Percentiles rank a stretch among this genome's conserved stretches.
Conservation (phyloP, 2,113 vertebrate genomes). For the Mormyrus iriodes region DNA sequence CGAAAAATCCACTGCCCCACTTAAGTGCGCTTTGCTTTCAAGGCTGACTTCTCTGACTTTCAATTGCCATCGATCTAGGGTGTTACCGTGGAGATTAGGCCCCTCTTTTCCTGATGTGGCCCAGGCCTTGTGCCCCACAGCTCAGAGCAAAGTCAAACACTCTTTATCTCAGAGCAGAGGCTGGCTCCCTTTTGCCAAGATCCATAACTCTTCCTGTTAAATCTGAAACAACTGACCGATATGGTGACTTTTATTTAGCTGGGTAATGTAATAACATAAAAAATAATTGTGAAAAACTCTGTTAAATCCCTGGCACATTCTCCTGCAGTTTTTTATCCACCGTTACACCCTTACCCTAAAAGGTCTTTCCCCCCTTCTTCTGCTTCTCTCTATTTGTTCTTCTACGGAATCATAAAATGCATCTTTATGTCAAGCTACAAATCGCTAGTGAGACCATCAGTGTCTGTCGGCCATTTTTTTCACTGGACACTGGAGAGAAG, state of each 20-base stretch:
- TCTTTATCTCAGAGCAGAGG: not conserved
- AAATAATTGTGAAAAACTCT: constrained; percentile 1
- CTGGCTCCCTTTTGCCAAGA: not conserved
- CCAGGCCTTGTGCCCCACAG: not conserved
- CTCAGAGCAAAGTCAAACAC: not conserved
- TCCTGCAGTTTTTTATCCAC: not conserved
- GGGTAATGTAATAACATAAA: not conserved
- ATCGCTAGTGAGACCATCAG: not conserved
- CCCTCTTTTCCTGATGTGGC: not conserved
- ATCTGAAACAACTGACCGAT: not conserved
- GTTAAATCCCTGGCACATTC: not conserved
- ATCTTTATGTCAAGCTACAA: not conserved
- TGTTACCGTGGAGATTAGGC: not conserved
- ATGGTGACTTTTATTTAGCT: constrained; percentile 1
- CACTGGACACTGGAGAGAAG: not conserved
- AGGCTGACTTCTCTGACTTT: not conserved
- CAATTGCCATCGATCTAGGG: not conserved
- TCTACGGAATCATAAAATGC: not conserved
- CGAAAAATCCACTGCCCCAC: not conserved
- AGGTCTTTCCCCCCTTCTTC: not conserved
- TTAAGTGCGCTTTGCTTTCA: not conserved
- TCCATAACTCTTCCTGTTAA: not conserved
- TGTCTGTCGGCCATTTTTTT: not conserved
- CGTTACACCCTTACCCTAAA: not conserved
- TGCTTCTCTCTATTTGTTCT: not conserved